Conservation (phyloP, 2,888 invertebrate species). For the Ophion ventricosus region DNA sequence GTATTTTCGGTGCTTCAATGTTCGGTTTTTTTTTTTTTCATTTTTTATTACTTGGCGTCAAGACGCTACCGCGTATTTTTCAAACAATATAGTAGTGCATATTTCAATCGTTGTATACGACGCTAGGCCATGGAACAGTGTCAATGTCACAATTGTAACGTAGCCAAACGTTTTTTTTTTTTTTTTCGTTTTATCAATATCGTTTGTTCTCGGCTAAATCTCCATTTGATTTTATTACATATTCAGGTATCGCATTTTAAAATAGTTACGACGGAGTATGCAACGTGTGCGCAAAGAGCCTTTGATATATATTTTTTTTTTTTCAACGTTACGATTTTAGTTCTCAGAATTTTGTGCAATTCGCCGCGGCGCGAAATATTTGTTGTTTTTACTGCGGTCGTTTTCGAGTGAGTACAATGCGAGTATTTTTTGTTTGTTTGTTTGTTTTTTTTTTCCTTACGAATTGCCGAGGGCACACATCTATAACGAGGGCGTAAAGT, state of each 20-base stretch:
- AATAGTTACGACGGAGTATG: conserved; percentile 54
- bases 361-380: neutral
- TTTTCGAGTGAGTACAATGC: neutral
- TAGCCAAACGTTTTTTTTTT: conserved; percentile 45
- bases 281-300: conserved; percentile 2
- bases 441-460: no score
- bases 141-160: conserved; percentile 61
- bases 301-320: conserved; percentile 7
- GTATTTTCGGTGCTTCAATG: neutral
- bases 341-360: neutral
- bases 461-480: no score
- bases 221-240: conserved; percentile 53
- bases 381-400: neutral
- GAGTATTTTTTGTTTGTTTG: neutral
- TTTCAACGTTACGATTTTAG: neutral
- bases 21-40: neutral
- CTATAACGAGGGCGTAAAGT: neutral
- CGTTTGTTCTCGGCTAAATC: conserved; percentile 31
- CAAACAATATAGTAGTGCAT: neutral
- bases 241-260: conserved; percentile 65
- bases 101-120: conserved; percentile 54
- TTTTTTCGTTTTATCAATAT: conserved; percentile 31
- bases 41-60: neutral
- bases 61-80: neutral
- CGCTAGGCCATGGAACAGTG: conserved; percentile 63